These are phyloP conservation scores for Periophthalmus magnuspinnatus DNA, from an alignment of 2,797 vertebrate species.

Conservation along the genomic window DNA sequence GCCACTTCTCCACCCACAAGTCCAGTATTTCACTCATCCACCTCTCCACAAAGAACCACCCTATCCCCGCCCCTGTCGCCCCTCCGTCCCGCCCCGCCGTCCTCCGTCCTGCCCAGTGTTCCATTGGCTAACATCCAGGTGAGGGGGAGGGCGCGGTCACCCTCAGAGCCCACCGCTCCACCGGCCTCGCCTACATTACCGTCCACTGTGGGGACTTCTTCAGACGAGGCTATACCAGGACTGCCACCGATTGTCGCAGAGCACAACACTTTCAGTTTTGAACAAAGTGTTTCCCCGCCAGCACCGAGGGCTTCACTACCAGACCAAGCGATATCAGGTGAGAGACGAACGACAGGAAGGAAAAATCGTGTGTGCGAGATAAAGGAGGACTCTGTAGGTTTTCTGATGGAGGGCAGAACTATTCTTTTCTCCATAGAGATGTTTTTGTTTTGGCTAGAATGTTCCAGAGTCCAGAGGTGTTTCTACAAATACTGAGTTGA, in stretches of 20 bases:
- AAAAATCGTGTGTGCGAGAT: background rate
- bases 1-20: conserved; percentile 66
- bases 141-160: conserved; percentile 38
- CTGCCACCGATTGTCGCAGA: conserved; percentile 41
- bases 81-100: conserved; percentile 38
- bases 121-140: conserved; percentile 32
- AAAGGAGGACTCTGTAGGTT: too few relatives aligned
- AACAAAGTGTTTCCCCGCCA: conserved; percentile 31
- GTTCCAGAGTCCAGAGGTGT: too few relatives aligned
- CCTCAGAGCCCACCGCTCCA: conserved; percentile 54
- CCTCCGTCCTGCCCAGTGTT: conserved; percentile 36
- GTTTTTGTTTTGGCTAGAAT: too few relatives aligned
- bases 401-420: too few relatives aligned
- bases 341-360: background rate
- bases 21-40: conserved; percentile 56
- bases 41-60: conserved; percentile 49
- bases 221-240: conserved; percentile 20
- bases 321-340: conserved; percentile 68
- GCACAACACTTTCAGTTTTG: conserved; percentile 41
- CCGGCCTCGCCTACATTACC: conserved; percentile 61
- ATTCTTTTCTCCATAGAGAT: too few relatives aligned
- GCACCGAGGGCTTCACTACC: conserved; percentile 48
- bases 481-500: too few relatives aligned
- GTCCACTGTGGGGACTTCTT: conserved; percentile 39
- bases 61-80: conserved; percentile 61